Evolutionary conservation across 2,113 vertebrate species (phyloP), one percentile per base, ranked within the genome.

Genomic region (Anolis carolinensis): DNA sequence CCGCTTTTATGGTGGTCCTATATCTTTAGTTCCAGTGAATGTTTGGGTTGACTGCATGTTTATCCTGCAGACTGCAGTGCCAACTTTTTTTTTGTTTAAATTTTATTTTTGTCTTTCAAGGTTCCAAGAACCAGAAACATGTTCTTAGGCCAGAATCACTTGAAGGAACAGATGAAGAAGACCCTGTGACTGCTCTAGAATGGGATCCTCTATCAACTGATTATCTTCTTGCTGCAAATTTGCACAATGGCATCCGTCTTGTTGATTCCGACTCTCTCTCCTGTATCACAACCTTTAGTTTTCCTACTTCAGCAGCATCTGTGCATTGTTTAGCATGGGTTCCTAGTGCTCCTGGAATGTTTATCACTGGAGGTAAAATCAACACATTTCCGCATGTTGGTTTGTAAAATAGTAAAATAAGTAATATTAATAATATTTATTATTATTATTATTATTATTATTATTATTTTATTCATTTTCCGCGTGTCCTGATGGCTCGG

Each of bases 261-360:
- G 94, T 99, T 74, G 99, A 99, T 95, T 97, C 98, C 0, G 98
- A 98, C 84, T 98, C 97, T 55, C 92, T 98, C 86, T 94, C 91
- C n/a, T 99, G 98, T 86, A 97, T 99, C 90, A 98, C 97, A 1
- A 95, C 96, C 23, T 99, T 99, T 92, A 96, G 85, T 94, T 97
- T 99, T 91, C 99, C 98, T 32, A 98, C 95, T 21, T 95, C 97
- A 0, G 98, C 97, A 0, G 98, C 97, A 3, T 99, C 98, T 10
- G 98, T 99, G 23, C 99, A 99, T 80, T 99, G 99, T 90, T 94
- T 99, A 92, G 98, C 99, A 83, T 99, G 99, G 99, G 98, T 99
- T 59, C 97, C 97, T 52, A 98, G 97, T 75, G 99, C 99, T n/a
- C 98, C 99, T 2, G 99, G 99, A 92, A 99, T 99, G 98, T 99